Evolutionary conservation across 2,797 vertebrate species (phyloP).

Genomic region (Mionectes olivaceus): DNA sequence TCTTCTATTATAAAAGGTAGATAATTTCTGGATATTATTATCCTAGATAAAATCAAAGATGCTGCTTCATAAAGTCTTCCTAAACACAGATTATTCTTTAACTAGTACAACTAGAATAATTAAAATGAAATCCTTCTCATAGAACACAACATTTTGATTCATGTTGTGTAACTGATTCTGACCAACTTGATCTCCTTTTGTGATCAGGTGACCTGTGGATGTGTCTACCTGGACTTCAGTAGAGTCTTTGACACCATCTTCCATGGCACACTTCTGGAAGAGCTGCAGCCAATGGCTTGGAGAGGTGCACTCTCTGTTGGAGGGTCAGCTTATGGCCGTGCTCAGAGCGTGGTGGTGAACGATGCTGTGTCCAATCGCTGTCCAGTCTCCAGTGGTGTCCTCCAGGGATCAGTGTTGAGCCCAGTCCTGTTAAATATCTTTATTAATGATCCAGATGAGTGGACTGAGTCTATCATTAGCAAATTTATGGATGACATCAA

Average conservation of each 20-base stretch:
- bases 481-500: no score
- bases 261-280: no score
- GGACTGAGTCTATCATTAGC: no score
- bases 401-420: no score
- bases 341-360: no score
- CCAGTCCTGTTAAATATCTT: no score
- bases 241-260: neutral
- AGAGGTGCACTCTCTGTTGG: no score
- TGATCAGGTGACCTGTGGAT: neutral
- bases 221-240: neutral
- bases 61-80: neutral
- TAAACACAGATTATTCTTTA: neutral
- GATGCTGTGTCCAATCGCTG: no score
- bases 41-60: neutral
- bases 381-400: no score
- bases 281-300: no score
- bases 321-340: no score
- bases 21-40: neutral
- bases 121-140: neutral
- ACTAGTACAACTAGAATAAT: neutral
- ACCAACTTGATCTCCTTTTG: neutral
- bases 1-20: neutral
- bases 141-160: fast-evolving
- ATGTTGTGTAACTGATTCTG: neutral
- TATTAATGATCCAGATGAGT: no score